A percentile compares a stretch with the other conserved stretches of the same genome.
Conservation (phyloP, 2,888 invertebrate species). For the Standfussiana lucernea region DNA sequence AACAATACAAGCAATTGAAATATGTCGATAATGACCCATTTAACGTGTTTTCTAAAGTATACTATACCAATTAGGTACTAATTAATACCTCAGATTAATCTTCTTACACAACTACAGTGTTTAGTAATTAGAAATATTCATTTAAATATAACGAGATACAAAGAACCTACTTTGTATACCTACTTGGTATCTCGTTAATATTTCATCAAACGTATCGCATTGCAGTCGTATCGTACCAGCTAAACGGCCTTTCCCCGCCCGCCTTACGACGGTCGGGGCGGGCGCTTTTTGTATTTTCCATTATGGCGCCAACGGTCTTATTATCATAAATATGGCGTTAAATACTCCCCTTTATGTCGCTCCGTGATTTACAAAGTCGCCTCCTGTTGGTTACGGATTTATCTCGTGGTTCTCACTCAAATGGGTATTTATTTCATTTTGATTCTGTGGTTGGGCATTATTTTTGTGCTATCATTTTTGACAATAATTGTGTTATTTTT, state of each 20-base stretch:
- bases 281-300: slow-evolving; percentile 88
- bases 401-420: slow-evolving; percentile 58
- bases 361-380: slow-evolving; percentile 86
- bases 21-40: too few relatives aligned
- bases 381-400: slow-evolving; percentile 64
- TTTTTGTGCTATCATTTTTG: not conserved
- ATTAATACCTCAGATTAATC: too few relatives aligned
- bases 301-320: slow-evolving; percentile 88
- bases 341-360: slow-evolving; percentile 87
- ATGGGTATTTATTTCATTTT: slow-evolving; percentile 34
- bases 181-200: too few relatives aligned
- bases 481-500: not conserved
- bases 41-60: too few relatives aligned
- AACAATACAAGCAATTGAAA: too few relatives aligned
- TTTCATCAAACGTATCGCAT: slow-evolving; percentile 6
- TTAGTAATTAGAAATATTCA: too few relatives aligned
- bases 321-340: slow-evolving; percentile 90
- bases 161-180: too few relatives aligned
- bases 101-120: too few relatives aligned
- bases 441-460: not conserved
- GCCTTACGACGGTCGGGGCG: slow-evolving; percentile 77
- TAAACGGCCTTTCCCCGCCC: slow-evolving; percentile 65
- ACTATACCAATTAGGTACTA: too few relatives aligned
- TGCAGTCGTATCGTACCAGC: slow-evolving; percentile 49
- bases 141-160: too few relatives aligned